Base-by-base conservation (phyloP, 2,888 invertebrate genomes). In the Abscondita cerata region DNA sequence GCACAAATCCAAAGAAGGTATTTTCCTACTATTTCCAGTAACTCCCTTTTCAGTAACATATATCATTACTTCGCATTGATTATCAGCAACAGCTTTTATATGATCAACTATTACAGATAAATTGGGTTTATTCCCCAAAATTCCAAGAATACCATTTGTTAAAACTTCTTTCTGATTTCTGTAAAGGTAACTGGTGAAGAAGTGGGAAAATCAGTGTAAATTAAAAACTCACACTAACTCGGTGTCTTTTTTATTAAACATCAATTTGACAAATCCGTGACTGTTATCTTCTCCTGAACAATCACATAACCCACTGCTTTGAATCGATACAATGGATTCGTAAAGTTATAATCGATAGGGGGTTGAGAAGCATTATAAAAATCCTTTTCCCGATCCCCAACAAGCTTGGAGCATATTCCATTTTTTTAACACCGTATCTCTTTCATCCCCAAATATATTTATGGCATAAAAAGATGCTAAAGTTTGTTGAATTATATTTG, bases 401-500 rank as follows among this genome's bases (percentile, higher is more conserved):
- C 90, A 87, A 0, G 93, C 93, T 80, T 98, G 97, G 50, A 98
- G 83, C 73, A 96, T 90, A 80, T 99, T 99, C 92, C 96, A 96
- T 76, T 93, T 92, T 1, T 95, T 95, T 25, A 99, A 84, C 20
- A 96, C 91, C 61, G 90, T 90, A 78, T 99, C 98, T 33, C 98
- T 84, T 76, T 99, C 98, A 78, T 99, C 98, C 12, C 95, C 95
- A 78, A 93, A 98, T 50, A 98, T 87, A 52, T 88, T 89, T 64
- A 80, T 79, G 0, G 77, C 74, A 53, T 79, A 80, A 50, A 80
- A 76, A 0, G 80, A 80, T 0, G 83, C 84, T 55, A 85, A 84
- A n/a, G 79, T 81, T 66, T 80, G 81, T 63, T 79, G 80, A 19
- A 72, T 74, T 60, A 74, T 73, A 25, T 68, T 68, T 44, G 71